Evolutionary conservation across 2,888 invertebrate species (phyloP).

Genomic region (Synergus itoensis): DNA sequence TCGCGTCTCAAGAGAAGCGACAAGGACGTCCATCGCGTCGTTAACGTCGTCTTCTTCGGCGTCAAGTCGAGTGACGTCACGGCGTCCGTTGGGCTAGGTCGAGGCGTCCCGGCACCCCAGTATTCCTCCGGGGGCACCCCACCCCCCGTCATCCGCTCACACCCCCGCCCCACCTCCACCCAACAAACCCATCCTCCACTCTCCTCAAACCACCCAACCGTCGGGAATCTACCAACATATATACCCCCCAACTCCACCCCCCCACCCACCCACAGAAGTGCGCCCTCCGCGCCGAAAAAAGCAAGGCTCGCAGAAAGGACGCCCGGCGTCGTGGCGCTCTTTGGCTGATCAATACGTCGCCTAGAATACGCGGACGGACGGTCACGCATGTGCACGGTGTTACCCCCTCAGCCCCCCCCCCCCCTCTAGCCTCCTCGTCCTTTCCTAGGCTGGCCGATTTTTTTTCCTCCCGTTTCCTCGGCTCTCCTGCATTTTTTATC

Average conservation of each 20-base stretch:
- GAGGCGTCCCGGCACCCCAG: constrained; percentile 58
- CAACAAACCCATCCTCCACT: constrained; percentile 51
- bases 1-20: neutral
- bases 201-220: constrained; percentile 52
- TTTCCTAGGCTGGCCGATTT: constrained; percentile 69
- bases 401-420: constrained; percentile 44
- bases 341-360: constrained; percentile 78
- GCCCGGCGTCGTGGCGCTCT: constrained; percentile 77
- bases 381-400: constrained; percentile 77
- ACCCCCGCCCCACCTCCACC: constrained; percentile 45
- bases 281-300: constrained; percentile 67
- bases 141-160: constrained; percentile 43
- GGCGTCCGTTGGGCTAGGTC: constrained; percentile 74
- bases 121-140: constrained; percentile 42
- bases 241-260: constrained; percentile 48
- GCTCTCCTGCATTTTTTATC: constrained; percentile 72
- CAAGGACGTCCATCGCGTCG: neutral
- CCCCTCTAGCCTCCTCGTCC: constrained; percentile 55
- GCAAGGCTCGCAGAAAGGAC: constrained; percentile 77
- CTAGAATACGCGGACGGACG: constrained; percentile 76
- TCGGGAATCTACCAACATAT: constrained; percentile 53
- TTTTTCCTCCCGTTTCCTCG: constrained; percentile 70
- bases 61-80: constrained; percentile 66
- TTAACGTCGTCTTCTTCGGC: constrained; percentile 21
- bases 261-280: constrained; percentile 48